These are phyloP conservation scores for Epinephelus coioides DNA, from an alignment of 2,797 vertebrate genomes.

Conservation along the genomic window DNA sequence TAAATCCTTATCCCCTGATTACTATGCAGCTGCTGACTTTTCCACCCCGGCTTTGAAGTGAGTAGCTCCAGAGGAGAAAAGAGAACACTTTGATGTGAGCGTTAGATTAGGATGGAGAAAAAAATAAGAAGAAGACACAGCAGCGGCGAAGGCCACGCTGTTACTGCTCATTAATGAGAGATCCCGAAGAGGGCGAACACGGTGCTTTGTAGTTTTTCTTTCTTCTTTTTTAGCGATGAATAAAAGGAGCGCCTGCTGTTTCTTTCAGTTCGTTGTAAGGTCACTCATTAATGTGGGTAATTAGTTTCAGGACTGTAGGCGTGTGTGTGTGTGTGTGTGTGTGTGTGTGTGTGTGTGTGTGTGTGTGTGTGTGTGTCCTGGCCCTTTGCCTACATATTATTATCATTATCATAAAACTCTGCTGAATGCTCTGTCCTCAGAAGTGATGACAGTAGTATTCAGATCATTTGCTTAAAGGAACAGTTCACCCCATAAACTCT, in stretches of 20 bases:
- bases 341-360: conserved; percentile 4
- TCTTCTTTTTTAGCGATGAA: conserved; percentile 20
- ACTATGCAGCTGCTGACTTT: conserved; percentile 70
- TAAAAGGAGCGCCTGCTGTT: conserved; percentile 29
- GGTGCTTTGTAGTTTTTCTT: conserved; percentile 40
- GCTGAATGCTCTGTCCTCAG: conserved; percentile 6
- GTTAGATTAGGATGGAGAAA: conserved; percentile 28
- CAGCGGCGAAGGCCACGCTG: conserved; percentile 19
- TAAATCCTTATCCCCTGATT: conserved; percentile 66
- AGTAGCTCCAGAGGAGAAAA: conserved; percentile 45
- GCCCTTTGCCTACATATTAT: conserved; percentile 23
- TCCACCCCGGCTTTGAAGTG: conserved; percentile 68
- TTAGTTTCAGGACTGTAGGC: conserved; percentile 25
- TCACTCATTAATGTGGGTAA: conserved; percentile 61
- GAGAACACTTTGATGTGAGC: conserved; percentile 67
- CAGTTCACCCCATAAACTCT: too few species aligned
- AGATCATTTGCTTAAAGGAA: background rate
- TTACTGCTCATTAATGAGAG: conserved; percentile 53
- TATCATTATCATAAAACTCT: conserved; percentile 1
- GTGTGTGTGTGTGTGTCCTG: conserved; percentile 32
- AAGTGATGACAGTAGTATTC: background rate
- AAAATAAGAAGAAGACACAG: background rate
- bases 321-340: conserved; percentile 22
- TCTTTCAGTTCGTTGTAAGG: conserved; percentile 38
- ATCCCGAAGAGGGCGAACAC: conserved; percentile 10